Evolutionary conservation across 92 coral and sea anemone genomes (phyloP), one percentile per base, ranked within the genome.

Genomic region (Galaxea fascicularis): DNA sequence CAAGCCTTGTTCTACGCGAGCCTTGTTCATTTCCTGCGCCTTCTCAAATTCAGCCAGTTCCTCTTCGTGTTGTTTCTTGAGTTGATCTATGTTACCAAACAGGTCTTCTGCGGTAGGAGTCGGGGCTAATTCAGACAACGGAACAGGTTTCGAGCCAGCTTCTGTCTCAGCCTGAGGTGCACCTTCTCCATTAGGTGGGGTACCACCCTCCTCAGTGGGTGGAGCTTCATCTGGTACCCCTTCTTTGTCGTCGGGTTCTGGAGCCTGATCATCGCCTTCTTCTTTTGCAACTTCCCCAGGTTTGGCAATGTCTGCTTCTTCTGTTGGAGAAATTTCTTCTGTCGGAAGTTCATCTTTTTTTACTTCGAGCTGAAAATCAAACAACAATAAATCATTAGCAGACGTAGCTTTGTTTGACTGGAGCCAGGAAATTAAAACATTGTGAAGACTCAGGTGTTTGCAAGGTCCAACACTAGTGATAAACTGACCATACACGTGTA

Each of bases 31-130:
- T 62, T 96, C 98, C 76, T 96, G 98, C 10, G 93, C 93, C 79
- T 91, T 94, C 74, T 95, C 95, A 82, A 96, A 96, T 90, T 96
- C 96, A 17, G 98, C 98, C 25, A 96, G 77, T 27, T 96, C 98
- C 72, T 96, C 98, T 69, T 96, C 98, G 30, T 96, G 98, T 20
- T 94, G 95, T 74, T 93, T 94, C 89, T 94, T 96, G 20, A 96
- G 83, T 71, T 96, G 93, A 44, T 94, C 98, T 66, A 96, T 96
- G 52, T 96, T 89, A 16, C 98, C 98, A 92, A 96, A 96, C 77
- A 96, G 76, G 75, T 90, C 95, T 39, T 87, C 93, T 20, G 89
- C 90, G 17, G 85, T 80, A 14, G 98, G 98, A 28, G 95, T 88
- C 11, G 98, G 98, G 13, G 98, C 98, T 29, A 94, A 88, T 70